A percentile compares a stretch with the other conserved stretches of the same genome.
Evolutionary conservation across 2,888 invertebrate genomes (phyloP).

Genomic region (Diogma glabrata): DNA sequence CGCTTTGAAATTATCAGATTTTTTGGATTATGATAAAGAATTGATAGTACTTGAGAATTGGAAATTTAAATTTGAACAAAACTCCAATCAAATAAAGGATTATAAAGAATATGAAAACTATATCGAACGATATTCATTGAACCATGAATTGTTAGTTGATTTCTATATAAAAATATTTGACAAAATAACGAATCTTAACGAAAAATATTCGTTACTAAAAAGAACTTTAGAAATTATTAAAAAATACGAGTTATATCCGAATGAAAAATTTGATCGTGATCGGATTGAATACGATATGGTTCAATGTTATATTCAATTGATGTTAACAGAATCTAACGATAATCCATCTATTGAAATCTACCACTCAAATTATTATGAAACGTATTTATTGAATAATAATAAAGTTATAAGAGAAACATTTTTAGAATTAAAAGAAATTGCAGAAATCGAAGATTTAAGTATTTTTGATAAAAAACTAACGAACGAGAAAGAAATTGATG

Average conservation of each 20-base stretch:
- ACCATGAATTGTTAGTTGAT: conserved; percentile 48
- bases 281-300: conserved; percentile 36
- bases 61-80: conserved; percentile 38
- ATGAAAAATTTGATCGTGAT: conserved; percentile 34
- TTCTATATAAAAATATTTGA: conserved; percentile 48
- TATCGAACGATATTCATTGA: conserved; percentile 47
- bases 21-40: conserved; percentile 35
- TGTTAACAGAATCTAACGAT: neutral
- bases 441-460: conserved; percentile 33
- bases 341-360: conserved; percentile 26
- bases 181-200: conserved; percentile 28
- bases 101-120: conserved; percentile 50
- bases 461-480: conserved; percentile 18
- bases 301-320: conserved; percentile 26
- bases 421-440: conserved; percentile 32
- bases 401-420: conserved; percentile 35
- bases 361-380: conserved; percentile 35
- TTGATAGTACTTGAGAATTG: conserved; percentile 40
- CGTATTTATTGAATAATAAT: conserved; percentile 32
- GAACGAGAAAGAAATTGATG: conserved; percentile 19
- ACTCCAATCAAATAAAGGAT: conserved; percentile 37
- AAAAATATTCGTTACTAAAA: conserved; percentile 40
- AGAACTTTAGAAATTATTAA: conserved; percentile 32
- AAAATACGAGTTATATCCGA: conserved; percentile 32
- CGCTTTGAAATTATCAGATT: conserved; percentile 41